Evolutionary conservation across 2,888 invertebrate species (phyloP).

Genomic region (Philereme vetulata): DNA sequence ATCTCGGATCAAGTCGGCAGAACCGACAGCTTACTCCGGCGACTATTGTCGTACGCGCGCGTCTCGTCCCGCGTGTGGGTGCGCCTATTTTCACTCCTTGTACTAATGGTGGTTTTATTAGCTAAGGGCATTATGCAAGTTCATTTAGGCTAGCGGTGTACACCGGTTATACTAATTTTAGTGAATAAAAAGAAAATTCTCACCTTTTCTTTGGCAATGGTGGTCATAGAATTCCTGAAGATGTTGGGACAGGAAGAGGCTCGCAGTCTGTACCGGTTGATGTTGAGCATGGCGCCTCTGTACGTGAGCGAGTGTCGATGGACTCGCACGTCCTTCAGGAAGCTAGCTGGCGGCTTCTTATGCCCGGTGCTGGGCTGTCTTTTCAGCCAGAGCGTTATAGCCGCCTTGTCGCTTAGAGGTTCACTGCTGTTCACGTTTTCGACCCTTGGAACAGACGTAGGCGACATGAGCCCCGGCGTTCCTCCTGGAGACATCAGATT

Average conservation of each 20-base stretch:
- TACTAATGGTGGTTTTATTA: too few relatives aligned
- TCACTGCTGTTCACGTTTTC: conserved; percentile 48
- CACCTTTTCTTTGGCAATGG: conserved; percentile 91
- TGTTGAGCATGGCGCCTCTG: conserved; percentile 93
- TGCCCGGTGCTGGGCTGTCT: conserved; percentile 75
- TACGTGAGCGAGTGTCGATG: conserved; percentile 92
- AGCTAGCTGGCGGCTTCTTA: conserved; percentile 84
- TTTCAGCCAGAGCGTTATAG: conserved; percentile 83
- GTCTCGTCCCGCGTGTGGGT: too few relatives aligned
- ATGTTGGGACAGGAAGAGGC: conserved; percentile 96
- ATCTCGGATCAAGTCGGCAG: too few relatives aligned
- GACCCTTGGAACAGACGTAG: conserved; percentile 50
- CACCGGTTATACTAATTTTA: too few relatives aligned
- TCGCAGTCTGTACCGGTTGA: conserved; percentile 90
- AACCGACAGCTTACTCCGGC: too few relatives aligned
- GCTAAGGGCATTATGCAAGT: too few relatives aligned
- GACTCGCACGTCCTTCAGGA: conserved; percentile 88
- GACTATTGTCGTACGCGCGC: too few relatives aligned
- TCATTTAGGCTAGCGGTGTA: too few relatives aligned
- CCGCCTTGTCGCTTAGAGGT: conserved; percentile 71
- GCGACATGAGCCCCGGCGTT: conserved; percentile 58
- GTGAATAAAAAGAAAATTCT: conserved; percentile 29
- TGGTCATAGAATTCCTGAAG: conserved; percentile 93
- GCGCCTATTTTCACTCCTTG: too few relatives aligned
- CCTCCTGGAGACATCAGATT: conserved; percentile 58